Base-by-base conservation (phyloP, 2,888 invertebrate genomes). In the Cheilosia pagana region DNA sequence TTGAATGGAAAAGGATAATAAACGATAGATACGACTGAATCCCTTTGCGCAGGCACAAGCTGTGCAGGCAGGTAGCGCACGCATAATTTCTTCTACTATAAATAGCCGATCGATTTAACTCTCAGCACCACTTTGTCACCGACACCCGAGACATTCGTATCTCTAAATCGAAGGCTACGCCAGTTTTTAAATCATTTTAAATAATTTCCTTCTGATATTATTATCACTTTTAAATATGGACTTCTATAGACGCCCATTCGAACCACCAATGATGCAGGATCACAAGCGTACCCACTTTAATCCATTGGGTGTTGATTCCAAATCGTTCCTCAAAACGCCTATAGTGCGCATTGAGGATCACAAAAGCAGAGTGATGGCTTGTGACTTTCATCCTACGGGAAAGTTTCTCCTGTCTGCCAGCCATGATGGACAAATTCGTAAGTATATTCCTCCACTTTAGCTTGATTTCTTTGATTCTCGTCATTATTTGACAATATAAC, bases 251-350 rank as follows among this genome's bases (percentile, higher is more conserved):
- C 50, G 19, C 19, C 12, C 50, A 12, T 50, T 50, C 12, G 28
- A n/a, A 25, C 23, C 53, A 21, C 12, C 62, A 45, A 86, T 93
- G 92, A 71, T 71, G 71, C 25, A 71, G 57, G 4, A 4, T 1
- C 55, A 74, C 19, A 45, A 48, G 39, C 65, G 68, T 1, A 39
- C 65, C 1, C 28, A 68, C 6, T 60, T 52, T 3, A 76, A 70
- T 45, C 68, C 53, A 1, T 8, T 16, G 12, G 52, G 19, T 7
- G 3, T n/a, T 23, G 2, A 3, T 6, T n/a, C 50, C 43, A 10
- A 23, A 10, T 31, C 59, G 0, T 14, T n/a, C 0, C 31, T 62
- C 2, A 19, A 8, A 0, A 12, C 31, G 1, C 78, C 78, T 1
- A 78, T 57, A 10, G 63, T 71, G 0, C 77, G 77, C 1, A 71